Base-by-base conservation (phyloP, 1,140 invertebrate genomes). In the Microplitis mediator region DNA sequence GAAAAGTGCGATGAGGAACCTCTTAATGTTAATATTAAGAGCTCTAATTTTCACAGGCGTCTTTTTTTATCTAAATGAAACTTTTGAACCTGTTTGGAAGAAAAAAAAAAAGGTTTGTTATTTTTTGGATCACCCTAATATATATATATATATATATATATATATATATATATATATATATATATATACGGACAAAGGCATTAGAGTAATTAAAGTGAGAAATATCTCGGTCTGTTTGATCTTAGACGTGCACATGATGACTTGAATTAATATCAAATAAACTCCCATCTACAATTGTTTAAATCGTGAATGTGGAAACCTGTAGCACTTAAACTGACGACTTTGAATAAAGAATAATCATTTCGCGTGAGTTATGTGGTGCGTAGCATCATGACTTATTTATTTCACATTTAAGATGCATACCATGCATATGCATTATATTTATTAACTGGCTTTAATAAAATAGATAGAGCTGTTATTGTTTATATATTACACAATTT, bases 211-310 rank as follows among this genome's bases (percentile, higher is more conserved):
- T 81, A 83, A 81, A 82, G 84, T 83, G 80, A 85, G 80, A 84
- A 81, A 81, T 79, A 72, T 81, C 82, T 76, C 84, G 82, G 81
- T 80, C 81, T 80, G 81, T 84, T 84, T 84, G 82, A 85, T 85
- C 74, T 80, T 74, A 58, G 54, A 58, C 56, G 56, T 31, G 14
- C 23, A 31, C 56, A 58, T 58, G 56, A 58, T 5, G 56, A 31
- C 31, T 58, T 58, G 14, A 58, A 23, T 58, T 58, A 4, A 16
- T 32, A 58, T 5, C 3, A 23, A 5, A 23, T 58, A 58, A 23
- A 58, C 56, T 58, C 56, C 8, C 9, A 58, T 58, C 23, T 31
- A 58, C 56, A 58, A 58, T 58, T 14, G 54, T 51, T 66, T 11
- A 14, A 69, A 61, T 23, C 45, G 45, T 78, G 82, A 82, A 77